Conservation (phyloP, 2,888 invertebrate genomes). For the Drosophila engyochracea region DNA sequence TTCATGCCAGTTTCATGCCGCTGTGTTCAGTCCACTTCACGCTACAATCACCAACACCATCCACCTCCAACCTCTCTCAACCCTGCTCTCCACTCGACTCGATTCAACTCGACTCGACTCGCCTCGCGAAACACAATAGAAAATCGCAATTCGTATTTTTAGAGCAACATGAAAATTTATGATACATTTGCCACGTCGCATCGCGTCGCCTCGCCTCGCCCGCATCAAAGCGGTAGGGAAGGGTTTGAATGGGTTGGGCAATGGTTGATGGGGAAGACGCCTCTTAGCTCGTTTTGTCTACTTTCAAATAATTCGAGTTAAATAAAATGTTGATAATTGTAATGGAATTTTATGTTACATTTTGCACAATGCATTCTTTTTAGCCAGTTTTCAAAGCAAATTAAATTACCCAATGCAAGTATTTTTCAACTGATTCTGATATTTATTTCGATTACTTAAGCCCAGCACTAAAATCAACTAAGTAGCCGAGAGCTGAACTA, state of each 20-base stretch:
- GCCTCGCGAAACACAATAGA: slow-evolving; percentile 64
- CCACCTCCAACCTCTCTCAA: background rate
- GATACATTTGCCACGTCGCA: slow-evolving; percentile 67
- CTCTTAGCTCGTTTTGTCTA: slow-evolving; percentile 51
- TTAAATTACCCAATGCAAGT: background rate
- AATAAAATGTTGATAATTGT: slow-evolving; percentile 76
- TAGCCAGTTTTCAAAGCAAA: background rate
- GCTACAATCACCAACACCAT: slow-evolving; percentile 8
- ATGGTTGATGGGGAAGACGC: background rate
- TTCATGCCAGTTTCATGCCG: slow-evolving; percentile 73
- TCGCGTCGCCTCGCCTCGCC: slow-evolving; percentile 2
- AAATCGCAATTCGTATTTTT: slow-evolving; percentile 76
- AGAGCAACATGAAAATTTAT: slow-evolving; percentile 79
- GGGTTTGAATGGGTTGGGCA: background rate
- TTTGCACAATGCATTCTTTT: slow-evolving; percentile 14
- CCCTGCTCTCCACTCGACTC: background rate
- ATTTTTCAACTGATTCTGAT: slow-evolving; percentile 30
- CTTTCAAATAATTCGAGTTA: slow-evolving; percentile 59
- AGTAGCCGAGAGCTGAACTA: slow-evolving; percentile 37
- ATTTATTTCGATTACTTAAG: slow-evolving; percentile 74
- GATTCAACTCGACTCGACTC: background rate
- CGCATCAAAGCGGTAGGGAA: background rate
- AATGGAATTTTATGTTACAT: slow-evolving; percentile 71
- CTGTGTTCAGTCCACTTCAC: slow-evolving; percentile 26
- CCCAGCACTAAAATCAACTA: slow-evolving; percentile 52